Conservation (phyloP, 2,113 vertebrate species). For the Epinephelus cyanopodus region DNA sequence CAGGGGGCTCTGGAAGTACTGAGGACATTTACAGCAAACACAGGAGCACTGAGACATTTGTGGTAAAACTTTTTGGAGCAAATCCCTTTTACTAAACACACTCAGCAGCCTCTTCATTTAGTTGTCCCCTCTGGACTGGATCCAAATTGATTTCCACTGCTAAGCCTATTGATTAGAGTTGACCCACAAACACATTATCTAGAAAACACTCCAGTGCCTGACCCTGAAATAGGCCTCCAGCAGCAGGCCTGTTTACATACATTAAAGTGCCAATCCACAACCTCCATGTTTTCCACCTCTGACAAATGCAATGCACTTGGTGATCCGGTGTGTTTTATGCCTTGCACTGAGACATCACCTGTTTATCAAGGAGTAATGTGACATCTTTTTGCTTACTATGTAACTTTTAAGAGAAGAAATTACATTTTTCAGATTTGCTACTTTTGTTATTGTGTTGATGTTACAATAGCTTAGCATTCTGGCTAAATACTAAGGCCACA, state of each 20-base stretch:
- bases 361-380: not conserved
- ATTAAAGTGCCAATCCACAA: slow-evolving; percentile 29
- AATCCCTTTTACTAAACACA: slow-evolving; percentile 21
- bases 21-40: slow-evolving; percentile 35
- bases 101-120: slow-evolving; percentile 20
- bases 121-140: slow-evolving; percentile 34
- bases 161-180: slow-evolving; percentile 73
- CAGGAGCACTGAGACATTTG: not conserved
- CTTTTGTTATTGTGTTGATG: not conserved
- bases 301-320: not conserved
- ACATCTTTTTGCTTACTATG: not conserved
- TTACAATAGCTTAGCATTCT: not conserved
- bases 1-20: not conserved
- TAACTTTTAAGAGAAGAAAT: not conserved
- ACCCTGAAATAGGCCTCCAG: slow-evolving; percentile 51
- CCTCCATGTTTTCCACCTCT: slow-evolving; percentile 10
- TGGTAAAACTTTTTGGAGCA: not conserved
- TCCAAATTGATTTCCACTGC: slow-evolving; percentile 72
- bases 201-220: slow-evolving; percentile 34
- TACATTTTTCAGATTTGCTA: no score
- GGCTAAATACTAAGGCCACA: not conserved
- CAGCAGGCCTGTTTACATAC: slow-evolving; percentile 18
- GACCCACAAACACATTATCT: slow-evolving; percentile 74
- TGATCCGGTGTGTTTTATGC: not conserved
- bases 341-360: not conserved